Evolutionary conservation across 2,113 vertebrate species (phyloP), one percentile per base, ranked within the genome.

Genomic region (Tachuris rubrigastra): DNA sequence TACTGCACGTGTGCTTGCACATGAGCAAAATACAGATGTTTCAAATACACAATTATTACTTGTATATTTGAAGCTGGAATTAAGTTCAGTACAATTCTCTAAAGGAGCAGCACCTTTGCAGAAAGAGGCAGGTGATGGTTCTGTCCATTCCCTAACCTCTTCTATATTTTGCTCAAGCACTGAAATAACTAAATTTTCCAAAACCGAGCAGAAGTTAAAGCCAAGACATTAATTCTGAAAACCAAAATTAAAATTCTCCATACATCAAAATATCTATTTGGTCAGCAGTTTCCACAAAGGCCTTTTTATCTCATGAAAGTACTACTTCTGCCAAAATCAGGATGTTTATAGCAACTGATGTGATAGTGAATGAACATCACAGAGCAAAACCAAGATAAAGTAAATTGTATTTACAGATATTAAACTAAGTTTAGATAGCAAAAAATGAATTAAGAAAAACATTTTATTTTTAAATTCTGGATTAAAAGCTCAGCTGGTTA

Each of bases 1-100:
- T 59, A 83, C 23, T 30, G 58, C n/a, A 75, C 28, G 59, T 53
- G 28, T 73, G 65, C 67, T 81, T 71, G 12, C 42, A 93, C 50
- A 49, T 67, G 41, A 69, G 35, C 30, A 85, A 86, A 93, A 91
- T 81, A 92, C 85, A 86, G 58, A 93, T 92, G 83, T 89, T 92
- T 96, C 77, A 95, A 91, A 96, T 72, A 91, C 65, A 95, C 62
- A 77, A 28, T 72, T 83, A 95, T 88, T 87, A 90, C 74, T 85
- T 86, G 81, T 91, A 42, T 50, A 84, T 86, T 95, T 93, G 65
- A 96, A 71, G 67, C 65, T 93, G 49, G 50, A 93, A 86, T 62
- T 78, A 84, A 77, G 52, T 35, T 89, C 37, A 55, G 19, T 49
- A 85, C 65, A 78, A 94, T 72, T 78, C 89, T 94, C 85, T 71